phyloP scores from a whole-genome alignment of 1,140 invertebrate species.

The Eulimnadia texana region DNA sequence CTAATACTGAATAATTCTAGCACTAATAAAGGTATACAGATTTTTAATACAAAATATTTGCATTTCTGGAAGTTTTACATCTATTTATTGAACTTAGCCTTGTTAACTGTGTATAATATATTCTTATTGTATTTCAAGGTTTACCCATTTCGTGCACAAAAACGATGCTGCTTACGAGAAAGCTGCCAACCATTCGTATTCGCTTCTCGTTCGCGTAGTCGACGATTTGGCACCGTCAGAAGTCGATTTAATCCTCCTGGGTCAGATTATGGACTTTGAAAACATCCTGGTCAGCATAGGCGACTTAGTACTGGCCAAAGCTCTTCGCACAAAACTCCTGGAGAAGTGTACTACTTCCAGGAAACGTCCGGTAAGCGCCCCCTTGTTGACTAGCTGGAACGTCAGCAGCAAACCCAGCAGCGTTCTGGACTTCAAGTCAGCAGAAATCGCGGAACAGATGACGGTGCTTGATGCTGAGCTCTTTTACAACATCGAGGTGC shows the following conservation, averaged over 20 bases:
- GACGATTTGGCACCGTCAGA: conserved; percentile 87
- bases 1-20: too few relatives aligned
- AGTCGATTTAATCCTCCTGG: conserved; percentile 53
- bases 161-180: conserved; percentile 54
- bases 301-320: conserved; percentile 74
- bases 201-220: conserved; percentile 76
- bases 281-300: conserved; percentile 67
- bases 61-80: too few relatives aligned
- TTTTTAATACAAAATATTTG: too few relatives aligned
- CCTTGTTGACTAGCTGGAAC: conserved; percentile 22
- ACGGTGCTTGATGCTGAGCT: conserved; percentile 88
- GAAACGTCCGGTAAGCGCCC: conserved; percentile 29
- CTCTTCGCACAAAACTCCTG: conserved; percentile 72
- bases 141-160: conserved; percentile 32
- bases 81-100: too few relatives aligned
- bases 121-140: neutral
- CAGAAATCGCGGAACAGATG: conserved; percentile 93
- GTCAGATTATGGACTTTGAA: conserved; percentile 75
- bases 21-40: too few relatives aligned
- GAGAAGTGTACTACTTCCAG: conserved; percentile 55
- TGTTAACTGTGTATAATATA: too few relatives aligned
- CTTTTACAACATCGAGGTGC: conserved; percentile 92
- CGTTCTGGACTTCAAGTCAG: conserved; percentile 82
- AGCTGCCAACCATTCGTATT: conserved; percentile 70
- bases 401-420: conserved; percentile 35